phyloP scores from a whole-genome alignment of 2,797 vertebrate species.

The Poeciliopsis turneri region DNA sequence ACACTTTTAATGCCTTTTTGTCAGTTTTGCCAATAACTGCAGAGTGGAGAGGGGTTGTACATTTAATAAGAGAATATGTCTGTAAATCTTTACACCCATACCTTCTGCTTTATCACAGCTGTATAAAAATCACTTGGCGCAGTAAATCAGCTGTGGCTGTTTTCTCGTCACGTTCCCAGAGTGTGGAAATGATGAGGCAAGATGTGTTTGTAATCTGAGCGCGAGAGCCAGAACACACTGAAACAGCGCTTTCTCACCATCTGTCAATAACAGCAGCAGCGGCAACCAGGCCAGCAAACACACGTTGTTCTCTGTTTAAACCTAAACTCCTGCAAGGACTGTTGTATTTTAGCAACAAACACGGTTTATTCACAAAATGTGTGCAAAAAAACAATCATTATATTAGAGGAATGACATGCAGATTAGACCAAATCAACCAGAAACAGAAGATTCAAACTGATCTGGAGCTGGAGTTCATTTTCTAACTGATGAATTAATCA shows the following conservation, averaged over 20 bases:
- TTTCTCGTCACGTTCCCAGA: slow-evolving; percentile 31
- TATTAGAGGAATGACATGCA: background rate
- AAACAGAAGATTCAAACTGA: background rate
- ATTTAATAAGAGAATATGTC: slow-evolving; percentile 5
- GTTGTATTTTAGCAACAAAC: slow-evolving; percentile 29
- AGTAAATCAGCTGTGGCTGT: slow-evolving; percentile 21
- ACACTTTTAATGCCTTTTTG: background rate
- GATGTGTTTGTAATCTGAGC: slow-evolving; percentile 56
- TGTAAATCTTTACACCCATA: background rate
- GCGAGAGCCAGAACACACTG: slow-evolving; percentile 40
- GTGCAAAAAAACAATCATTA: slow-evolving; percentile 13
- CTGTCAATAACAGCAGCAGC: slow-evolving; percentile 41
- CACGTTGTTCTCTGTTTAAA: slow-evolving; percentile 32
- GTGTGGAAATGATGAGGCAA: slow-evolving; percentile 44
- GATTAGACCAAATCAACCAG: background rate
- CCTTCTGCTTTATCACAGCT: slow-evolving; percentile 22
- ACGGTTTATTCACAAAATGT: slow-evolving; percentile 16
- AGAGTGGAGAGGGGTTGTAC: background rate
- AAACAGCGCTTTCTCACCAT: slow-evolving; percentile 47
- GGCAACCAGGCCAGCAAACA: slow-evolving; percentile 20
- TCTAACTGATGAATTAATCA: background rate
- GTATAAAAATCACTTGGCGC: slow-evolving; percentile 32
- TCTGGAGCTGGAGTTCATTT: background rate
- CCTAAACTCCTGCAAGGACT: slow-evolving; percentile 18
- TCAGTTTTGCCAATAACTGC: background rate